Conservation (phyloP, 2,113 vertebrate species). For the Rhinolophus sinicus region DNA sequence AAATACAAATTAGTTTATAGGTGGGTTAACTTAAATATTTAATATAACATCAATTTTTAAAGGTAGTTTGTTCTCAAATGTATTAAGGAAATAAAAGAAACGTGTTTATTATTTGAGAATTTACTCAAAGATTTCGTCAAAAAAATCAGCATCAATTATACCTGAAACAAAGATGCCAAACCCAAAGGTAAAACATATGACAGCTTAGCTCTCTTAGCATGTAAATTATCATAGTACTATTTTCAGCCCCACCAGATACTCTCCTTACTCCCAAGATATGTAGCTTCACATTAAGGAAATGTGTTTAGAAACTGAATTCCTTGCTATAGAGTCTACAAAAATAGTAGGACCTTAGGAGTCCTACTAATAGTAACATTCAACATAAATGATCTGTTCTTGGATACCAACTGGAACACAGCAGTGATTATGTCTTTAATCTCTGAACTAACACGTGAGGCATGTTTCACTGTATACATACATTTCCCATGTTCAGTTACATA, state of each 20-base stretch:
- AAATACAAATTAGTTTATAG: not conserved
- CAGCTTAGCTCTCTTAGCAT: not conserved
- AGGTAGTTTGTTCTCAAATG: not conserved
- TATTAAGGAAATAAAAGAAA: not conserved
- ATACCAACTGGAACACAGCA: not conserved
- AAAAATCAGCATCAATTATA: constrained; percentile 15
- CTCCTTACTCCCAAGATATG: not conserved
- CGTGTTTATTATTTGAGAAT: not conserved
- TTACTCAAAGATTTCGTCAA: not conserved
- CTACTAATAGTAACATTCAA: not conserved
- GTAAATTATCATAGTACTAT: not conserved
- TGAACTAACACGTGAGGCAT: not conserved
- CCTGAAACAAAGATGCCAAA: not conserved
- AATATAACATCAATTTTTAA: constrained; percentile 33
- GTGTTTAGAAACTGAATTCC: not conserved
- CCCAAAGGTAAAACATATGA: constrained; percentile 10
- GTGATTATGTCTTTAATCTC: not conserved
- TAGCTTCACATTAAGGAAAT: not conserved
- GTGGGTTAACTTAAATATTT: not conserved
- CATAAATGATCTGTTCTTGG: constrained; percentile 10
- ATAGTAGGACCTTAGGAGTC: not conserved
- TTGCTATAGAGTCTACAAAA: not conserved
- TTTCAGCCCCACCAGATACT: not conserved
- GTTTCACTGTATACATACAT: not conserved
- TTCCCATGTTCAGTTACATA: not conserved